Evolutionary conservation across 2,888 invertebrate species (phyloP), one percentile per base, ranked within the genome.

Genomic region (Barypeithes pellucidus): DNA sequence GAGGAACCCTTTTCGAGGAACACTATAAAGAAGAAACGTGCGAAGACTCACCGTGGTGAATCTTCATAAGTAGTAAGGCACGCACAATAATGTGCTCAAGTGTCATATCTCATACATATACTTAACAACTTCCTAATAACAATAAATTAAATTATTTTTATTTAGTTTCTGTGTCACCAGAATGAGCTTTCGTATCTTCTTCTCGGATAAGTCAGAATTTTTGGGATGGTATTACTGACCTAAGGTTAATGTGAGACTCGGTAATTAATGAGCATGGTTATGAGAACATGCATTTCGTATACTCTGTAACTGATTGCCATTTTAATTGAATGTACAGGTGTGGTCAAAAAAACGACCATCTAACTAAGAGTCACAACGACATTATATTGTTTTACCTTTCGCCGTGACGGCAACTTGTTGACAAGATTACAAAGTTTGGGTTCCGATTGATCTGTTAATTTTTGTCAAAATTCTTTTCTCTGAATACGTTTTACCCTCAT

Each of bases 101-200:
- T 75, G 76, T 75, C 76, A 76, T 77, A 73, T 78, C 76, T 77
- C 75, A 74, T 75, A 74, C 72, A 57, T 77, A 73, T 76, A 77
- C 77, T 79, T 79, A 78, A 78, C 77, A 73, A 78, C 77, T 78
- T 79, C 78, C 77, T 77, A 78, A 79, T 78, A 71, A 77, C 67
- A 74, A 76, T 75, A 75, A 75, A 75, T 75, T 75, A 71, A 22
- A 60, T 62, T 66, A 67, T 75, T 71, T 75, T 47, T 47, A 12
- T 29, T 24, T n/a, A 45, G n/a, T 68, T 73, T 73, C 67, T 75
- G 54, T 63, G 67, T 71, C 71, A 63, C 71, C 67, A 41, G 72
- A 75, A 75, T 72, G 63, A 41, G 65, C 43, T 69, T 73, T 67
- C 67, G 20, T 60, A 22, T 65, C 50, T 52, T 65, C 50, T 52